A percentile compares a stretch with the other conserved stretches of the same genome.
These are phyloP conservation scores for Glaucomys volans DNA, from an alignment of 2,113 vertebrate species.

Conservation along the genomic window DNA sequence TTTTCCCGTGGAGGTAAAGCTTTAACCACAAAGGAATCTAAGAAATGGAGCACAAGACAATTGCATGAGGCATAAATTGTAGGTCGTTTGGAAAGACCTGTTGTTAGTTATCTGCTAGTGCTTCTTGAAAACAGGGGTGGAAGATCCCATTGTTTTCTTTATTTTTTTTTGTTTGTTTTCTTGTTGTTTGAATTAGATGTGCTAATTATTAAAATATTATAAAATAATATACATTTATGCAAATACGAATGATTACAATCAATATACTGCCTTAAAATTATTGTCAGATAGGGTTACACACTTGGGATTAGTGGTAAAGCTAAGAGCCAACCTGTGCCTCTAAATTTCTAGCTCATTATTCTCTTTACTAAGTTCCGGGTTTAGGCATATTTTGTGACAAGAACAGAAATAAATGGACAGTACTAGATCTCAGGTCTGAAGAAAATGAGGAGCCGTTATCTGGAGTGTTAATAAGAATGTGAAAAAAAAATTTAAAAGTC, in stretches of 20 bases:
- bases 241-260: background rate
- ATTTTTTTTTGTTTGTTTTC: background rate
- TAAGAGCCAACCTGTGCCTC: background rate
- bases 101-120: background rate
- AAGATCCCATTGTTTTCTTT: background rate
- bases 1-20: slow-evolving; percentile 1
- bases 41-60: background rate
- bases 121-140: background rate
- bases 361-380: background rate
- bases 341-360: background rate
- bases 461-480: background rate
- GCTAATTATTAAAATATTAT: slow-evolving; percentile 21
- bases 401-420: background rate
- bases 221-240: background rate
- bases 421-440: background rate
- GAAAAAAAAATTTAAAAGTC: background rate
- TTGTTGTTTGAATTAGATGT: background rate
- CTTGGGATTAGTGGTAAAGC: background rate
- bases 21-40: background rate
- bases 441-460: background rate
- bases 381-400: slow-evolving; percentile 13
- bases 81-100: background rate
- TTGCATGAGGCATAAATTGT: background rate
- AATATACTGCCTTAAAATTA: background rate
- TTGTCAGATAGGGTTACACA: background rate